Percentiles rank a stretch among this genome's conserved stretches.
Conservation (phyloP, 2,113 vertebrate genomes). For the Zosterops pallidus region DNA sequence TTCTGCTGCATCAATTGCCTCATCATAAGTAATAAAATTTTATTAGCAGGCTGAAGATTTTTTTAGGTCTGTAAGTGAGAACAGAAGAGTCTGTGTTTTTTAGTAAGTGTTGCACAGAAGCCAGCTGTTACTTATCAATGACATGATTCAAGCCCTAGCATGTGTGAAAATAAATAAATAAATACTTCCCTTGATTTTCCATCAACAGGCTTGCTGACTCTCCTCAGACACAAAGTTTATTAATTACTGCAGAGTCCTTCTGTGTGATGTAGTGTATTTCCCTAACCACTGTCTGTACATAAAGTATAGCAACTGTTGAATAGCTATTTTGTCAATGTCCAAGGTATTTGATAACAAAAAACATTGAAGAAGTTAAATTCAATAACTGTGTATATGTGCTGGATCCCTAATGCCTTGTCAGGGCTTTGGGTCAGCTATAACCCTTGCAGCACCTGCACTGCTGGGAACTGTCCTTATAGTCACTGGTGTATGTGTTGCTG, state of each 20-base stretch:
- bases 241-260: background rate
- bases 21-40: background rate
- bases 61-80: background rate
- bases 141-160: slow-evolving; percentile 3
- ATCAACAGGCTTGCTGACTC: background rate
- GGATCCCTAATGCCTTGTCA: background rate
- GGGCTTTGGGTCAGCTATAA: background rate
- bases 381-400: background rate
- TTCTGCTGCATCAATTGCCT: background rate
- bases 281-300: background rate
- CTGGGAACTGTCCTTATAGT: background rate
- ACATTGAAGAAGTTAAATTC: background rate
- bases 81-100: slow-evolving; percentile 17
- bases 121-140: slow-evolving; percentile 35
- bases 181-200: background rate
- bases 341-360: background rate
- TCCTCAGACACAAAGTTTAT: background rate
- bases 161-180: slow-evolving; percentile 34
- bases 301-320: background rate
- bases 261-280: background rate
- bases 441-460: background rate
- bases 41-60: background rate
- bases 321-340: background rate
- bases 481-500: rapidly evolving
- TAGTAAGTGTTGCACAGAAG: background rate